A percentile compares a stretch with the other conserved stretches of the same genome.
phyloP scores from a whole-genome alignment of 2,797 vertebrate species.

The Acipenser ruthenus region DNA sequence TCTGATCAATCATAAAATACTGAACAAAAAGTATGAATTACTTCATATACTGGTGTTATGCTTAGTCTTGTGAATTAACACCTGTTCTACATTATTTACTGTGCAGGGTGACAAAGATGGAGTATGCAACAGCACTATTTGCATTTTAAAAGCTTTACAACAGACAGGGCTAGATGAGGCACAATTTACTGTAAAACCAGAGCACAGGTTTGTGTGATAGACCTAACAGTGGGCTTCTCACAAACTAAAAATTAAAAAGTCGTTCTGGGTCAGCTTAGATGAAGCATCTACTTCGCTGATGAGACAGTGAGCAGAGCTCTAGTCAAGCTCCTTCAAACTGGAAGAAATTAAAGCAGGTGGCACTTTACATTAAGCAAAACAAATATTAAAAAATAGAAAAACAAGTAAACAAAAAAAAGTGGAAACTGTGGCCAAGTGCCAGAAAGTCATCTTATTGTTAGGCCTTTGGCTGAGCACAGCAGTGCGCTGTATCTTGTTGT shows the following conservation, averaged over 20 bases:
- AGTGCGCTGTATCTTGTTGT: conserved; percentile 59
- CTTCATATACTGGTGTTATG: neutral
- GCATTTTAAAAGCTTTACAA: conserved; percentile 3
- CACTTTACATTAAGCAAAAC: conserved; percentile 31
- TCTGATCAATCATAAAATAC: neutral
- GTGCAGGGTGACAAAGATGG: conserved; percentile 26
- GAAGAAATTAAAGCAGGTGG: conserved; percentile 24
- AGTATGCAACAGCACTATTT: neutral
- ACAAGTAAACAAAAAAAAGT: conserved; percentile 5
- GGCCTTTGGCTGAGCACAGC: conserved; percentile 52
- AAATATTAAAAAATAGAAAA: conserved; percentile 35
- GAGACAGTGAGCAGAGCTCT: neutral
- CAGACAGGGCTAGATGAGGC: conserved; percentile 1
- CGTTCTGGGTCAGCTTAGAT: too few species aligned
- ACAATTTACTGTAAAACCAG: neutral
- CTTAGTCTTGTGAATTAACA: conserved; percentile 25
- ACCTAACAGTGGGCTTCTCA: neutral
- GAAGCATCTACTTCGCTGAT: too few species aligned
- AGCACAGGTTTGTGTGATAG: neutral
- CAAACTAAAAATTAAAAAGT: neutral
- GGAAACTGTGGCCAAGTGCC: conserved; percentile 50
- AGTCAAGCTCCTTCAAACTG: conserved; percentile 8
- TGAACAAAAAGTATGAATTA: too few species aligned
- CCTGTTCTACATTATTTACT: conserved; percentile 44
- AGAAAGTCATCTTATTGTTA: conserved; percentile 56